These are phyloP conservation scores for Nothocercus julius DNA, from an alignment of 2,113 vertebrate genomes.

Conservation along the genomic window DNA sequence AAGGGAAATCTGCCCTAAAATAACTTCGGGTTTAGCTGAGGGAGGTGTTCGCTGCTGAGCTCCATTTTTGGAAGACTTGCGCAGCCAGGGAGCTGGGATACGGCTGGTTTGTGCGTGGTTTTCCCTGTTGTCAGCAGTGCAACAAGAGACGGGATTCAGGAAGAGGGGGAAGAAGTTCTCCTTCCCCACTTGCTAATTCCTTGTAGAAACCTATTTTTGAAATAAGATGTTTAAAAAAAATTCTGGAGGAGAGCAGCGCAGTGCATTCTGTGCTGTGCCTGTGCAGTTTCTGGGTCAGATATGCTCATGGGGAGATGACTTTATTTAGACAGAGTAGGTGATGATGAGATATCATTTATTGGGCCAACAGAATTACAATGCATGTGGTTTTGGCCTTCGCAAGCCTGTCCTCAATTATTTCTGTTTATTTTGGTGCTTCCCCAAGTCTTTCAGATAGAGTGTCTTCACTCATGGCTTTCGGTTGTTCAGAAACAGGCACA, in stretches of 20 bases:
- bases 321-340: constrained; percentile 42
- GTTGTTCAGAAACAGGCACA: background rate
- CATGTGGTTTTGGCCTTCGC: background rate
- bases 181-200: accelerated
- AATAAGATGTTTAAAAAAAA: background rate
- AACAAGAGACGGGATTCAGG: accelerated
- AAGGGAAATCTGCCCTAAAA: background rate
- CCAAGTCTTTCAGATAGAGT: constrained; percentile 20
- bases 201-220: background rate
- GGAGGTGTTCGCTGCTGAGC: accelerated
- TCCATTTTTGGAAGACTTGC: background rate
- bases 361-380: constrained; percentile 38
- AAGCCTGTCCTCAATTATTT: background rate
- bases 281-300: background rate
- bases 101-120: accelerated
- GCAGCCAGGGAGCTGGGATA: background rate
- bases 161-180: background rate
- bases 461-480: constrained; percentile 2
- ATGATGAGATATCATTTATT: background rate
- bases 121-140: accelerated
- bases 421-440: background rate
- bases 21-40: background rate
- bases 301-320: background rate
- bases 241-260: accelerated
- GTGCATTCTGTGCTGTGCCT: background rate